Evolutionary conservation across 1,140 invertebrate genomes (phyloP).

Genomic region (Bombus confusus): DNA sequence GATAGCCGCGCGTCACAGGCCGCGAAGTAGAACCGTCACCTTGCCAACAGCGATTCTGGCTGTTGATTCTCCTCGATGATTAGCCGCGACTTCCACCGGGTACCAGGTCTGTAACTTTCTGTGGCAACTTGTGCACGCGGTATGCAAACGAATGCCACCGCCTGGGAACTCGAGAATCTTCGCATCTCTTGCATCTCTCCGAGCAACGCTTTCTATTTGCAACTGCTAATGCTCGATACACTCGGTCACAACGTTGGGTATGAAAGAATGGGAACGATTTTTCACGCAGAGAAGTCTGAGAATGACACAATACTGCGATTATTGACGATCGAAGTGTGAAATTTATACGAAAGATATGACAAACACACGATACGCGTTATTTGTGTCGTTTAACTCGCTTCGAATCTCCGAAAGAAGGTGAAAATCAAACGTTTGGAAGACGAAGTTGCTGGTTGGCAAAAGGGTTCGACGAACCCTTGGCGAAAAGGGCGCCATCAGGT

Average conservation of each 20-base stretch:
- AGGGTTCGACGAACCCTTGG: conserved; percentile 13
- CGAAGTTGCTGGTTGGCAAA: background rate
- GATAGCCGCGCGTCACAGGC: background rate
- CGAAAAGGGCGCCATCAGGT: background rate
- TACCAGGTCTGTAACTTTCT: conserved; percentile 28
- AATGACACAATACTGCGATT: background rate
- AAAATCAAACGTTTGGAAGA: background rate
- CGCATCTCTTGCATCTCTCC: too few species aligned
- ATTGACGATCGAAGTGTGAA: too few species aligned
- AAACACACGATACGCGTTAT: too few species aligned
- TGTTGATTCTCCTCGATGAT: conserved; percentile 33
- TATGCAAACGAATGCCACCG: conserved; percentile 22
- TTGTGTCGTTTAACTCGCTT: too few species aligned
- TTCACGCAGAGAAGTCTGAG: background rate
- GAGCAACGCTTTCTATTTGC: conserved; percentile 2
- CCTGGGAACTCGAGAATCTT: background rate
- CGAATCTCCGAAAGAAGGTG: too few species aligned
- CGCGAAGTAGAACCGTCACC: conserved; percentile 3
- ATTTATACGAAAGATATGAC: too few species aligned
- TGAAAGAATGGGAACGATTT: background rate
- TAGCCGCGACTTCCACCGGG: background rate
- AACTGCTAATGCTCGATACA: background rate
- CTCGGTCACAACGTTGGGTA: background rate
- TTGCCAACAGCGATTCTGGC: conserved; percentile 39
- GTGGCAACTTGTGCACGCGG: background rate